Conservation (phyloP, 2,113 vertebrate genomes). For the Calonectris borealis region DNA sequence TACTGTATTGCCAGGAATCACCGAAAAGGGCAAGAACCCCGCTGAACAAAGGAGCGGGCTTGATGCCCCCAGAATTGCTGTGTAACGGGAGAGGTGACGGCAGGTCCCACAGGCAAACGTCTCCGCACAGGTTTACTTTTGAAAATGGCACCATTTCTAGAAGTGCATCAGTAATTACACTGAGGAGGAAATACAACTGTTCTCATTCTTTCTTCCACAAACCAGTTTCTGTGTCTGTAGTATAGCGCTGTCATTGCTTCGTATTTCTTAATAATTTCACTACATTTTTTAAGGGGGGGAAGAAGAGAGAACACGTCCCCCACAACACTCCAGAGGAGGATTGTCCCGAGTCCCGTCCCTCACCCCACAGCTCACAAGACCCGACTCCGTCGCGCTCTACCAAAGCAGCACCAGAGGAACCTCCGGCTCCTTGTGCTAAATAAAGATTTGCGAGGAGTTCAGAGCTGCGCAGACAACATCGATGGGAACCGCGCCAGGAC, state of each 20-base stretch:
- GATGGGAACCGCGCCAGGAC: rapidly evolving
- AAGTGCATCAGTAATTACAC: rapidly evolving
- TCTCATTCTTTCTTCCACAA: not conserved
- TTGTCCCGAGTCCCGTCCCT: rapidly evolving
- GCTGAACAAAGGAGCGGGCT: rapidly evolving
- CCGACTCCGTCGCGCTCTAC: rapidly evolving
- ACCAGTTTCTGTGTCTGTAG: not conserved
- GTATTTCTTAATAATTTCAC: not conserved
- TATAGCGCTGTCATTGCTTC: not conserved
- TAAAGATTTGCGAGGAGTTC: not conserved
- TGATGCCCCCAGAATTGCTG: not conserved
- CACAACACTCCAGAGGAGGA: not conserved
- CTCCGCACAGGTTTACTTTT: not conserved
- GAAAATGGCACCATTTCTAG: rapidly evolving
- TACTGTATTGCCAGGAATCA: rapidly evolving
- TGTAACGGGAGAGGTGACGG: not conserved
- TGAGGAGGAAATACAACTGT: not conserved
- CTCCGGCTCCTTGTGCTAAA: not conserved
- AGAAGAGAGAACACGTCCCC: not conserved
- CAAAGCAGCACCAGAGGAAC: not conserved
- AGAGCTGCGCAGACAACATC: not conserved
- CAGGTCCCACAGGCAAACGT: rapidly evolving
- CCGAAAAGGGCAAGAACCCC: not conserved
- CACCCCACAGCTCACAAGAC: not conserved
- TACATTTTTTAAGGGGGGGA: rapidly evolving